Conservation (phyloP, 2,113 vertebrate species). For the Equus quagga region DNA sequence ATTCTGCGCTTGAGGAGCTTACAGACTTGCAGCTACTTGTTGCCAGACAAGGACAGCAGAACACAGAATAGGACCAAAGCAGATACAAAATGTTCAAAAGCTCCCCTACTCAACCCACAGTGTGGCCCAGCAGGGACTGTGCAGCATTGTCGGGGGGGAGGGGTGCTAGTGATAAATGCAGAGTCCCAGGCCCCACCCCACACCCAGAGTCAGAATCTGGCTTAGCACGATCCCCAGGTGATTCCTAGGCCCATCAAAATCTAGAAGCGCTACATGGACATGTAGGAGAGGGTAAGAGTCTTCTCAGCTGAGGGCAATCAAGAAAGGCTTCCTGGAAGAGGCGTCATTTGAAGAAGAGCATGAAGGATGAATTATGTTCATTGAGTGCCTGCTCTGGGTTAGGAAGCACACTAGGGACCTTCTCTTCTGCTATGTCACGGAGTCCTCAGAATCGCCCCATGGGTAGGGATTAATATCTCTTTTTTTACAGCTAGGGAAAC, state of each 20-base stretch:
- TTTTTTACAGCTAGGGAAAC: neutral
- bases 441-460: neutral
- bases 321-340: neutral
- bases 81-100: neutral
- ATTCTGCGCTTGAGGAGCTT: neutral
- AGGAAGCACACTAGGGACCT: neutral
- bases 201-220: neutral
- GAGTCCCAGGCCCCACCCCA: neutral
- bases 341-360: neutral
- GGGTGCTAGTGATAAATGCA: neutral
- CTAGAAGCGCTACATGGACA: neutral
- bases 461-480: neutral
- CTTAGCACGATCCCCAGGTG: neutral
- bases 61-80: neutral
- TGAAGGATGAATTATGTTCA: neutral
- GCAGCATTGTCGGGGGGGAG: too few species aligned
- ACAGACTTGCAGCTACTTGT: neutral
- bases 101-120: neutral
- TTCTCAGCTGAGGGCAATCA: neutral
- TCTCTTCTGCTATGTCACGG: neutral
- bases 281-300: neutral
- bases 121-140: neutral
- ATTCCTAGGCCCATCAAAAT: neutral
- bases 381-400: neutral
- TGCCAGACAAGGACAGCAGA: neutral